Conservation (phyloP, 2,797 vertebrate genomes). For the Acanthopagrus latus region DNA sequence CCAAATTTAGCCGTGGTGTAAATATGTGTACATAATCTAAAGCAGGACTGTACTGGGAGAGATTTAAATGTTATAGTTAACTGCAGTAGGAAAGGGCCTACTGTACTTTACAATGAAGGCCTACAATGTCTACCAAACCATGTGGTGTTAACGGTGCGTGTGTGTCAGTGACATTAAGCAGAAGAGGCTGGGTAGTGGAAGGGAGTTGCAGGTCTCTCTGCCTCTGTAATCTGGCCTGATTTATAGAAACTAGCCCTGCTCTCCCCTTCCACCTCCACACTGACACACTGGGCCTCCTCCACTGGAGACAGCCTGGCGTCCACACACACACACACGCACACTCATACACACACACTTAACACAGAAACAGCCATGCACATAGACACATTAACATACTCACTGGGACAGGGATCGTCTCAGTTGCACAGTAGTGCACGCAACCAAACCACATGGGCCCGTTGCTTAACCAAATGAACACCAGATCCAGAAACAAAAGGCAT, state of each 20-base stretch:
- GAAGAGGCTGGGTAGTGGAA: constrained; percentile 90
- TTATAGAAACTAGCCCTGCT: constrained; percentile 89
- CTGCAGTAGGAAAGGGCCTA: neutral
- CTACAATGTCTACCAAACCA: constrained; percentile 35
- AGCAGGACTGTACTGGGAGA: neutral
- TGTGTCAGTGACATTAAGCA: constrained; percentile 97
- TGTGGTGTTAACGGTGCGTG: constrained; percentile 80
- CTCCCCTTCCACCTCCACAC: constrained; percentile 85
- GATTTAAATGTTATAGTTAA: neutral
- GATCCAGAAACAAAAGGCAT: constrained; percentile 63
- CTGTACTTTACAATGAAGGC: constrained; percentile 5
- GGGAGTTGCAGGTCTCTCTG: constrained; percentile 86
- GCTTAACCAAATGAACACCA: constrained; percentile 74
- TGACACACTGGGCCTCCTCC: constrained; percentile 90
- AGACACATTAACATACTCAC: constrained; percentile 64
- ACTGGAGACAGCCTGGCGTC: constrained; percentile 98
- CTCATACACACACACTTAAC: constrained; percentile 28
- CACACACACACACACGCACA: constrained; percentile 49
- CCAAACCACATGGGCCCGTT: constrained; percentile 71
- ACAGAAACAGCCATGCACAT: constrained; percentile 37
- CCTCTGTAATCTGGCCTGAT: constrained; percentile 99
- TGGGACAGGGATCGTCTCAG: constrained; percentile 47
- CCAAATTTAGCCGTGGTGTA: constrained; percentile 11
- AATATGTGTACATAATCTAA: neutral
- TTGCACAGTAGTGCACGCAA: constrained; percentile 75